These are phyloP conservation scores for Crocodylus rhombifer DNA, from an alignment of 2,797 vertebrate species.

Conservation along the genomic window DNA sequence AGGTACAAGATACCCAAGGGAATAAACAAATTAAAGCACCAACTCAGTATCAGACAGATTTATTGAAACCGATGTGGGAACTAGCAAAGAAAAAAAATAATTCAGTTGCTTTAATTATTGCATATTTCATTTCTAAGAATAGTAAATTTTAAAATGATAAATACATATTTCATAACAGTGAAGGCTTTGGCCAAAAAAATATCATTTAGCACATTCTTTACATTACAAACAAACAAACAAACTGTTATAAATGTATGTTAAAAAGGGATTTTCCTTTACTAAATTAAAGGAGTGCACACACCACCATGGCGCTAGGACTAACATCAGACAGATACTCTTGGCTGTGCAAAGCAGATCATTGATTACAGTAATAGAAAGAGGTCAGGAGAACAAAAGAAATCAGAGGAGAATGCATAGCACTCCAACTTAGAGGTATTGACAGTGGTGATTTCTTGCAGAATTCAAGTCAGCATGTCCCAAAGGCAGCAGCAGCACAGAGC, in stretches of 20 bases:
- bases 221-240: conserved; percentile 68
- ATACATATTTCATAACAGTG: conserved; percentile 79
- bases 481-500: conserved; percentile 95
- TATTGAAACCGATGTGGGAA: conserved; percentile 64
- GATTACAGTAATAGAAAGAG: conserved; percentile 80
- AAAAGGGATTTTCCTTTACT: conserved; percentile 77
- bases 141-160: conserved; percentile 79
- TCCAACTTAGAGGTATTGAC: conserved; percentile 38
- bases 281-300: conserved; percentile 77
- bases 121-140: conserved; percentile 64
- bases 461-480: conserved; percentile 92
- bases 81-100: conserved; percentile 77
- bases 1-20: not conserved
- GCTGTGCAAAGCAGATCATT: conserved; percentile 79
- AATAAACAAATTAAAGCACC: not conserved
- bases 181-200: conserved; percentile 76
- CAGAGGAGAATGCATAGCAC: conserved; percentile 56
- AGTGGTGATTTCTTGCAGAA: not conserved
- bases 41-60: conserved; percentile 50
- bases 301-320: conserved; percentile 74
- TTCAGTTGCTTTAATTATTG: conserved; percentile 77
- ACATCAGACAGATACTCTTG: conserved; percentile 56
- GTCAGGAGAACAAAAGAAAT: conserved; percentile 36
- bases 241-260: conserved; percentile 77
- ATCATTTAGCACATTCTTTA: conserved; percentile 78